phyloP scores from a whole-genome alignment of 2,113 vertebrate species.

The Protomyctophum bolini region DNA sequence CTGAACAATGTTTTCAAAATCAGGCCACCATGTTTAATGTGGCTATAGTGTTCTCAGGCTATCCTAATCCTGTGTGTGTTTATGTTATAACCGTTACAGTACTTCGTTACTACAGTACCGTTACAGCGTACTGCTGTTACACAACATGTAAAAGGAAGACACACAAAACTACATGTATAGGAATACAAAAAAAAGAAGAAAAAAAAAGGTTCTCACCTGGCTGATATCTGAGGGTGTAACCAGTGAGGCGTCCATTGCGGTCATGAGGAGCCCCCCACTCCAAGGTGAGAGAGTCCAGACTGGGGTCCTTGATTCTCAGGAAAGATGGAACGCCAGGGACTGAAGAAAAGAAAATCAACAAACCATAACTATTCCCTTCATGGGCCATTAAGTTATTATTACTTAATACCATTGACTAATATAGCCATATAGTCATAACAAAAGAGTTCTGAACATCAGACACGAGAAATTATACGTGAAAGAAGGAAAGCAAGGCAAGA shows the following conservation, averaged over 20 bases:
- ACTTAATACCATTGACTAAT: no score
- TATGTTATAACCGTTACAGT: background rate
- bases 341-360: constrained; percentile 55
- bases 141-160: constrained; percentile 42
- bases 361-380: background rate
- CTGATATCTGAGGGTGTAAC: constrained; percentile 92
- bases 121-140: background rate
- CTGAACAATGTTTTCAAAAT: no score
- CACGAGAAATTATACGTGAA: no score
- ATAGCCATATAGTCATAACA: no score
- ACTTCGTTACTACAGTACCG: constrained; percentile 34
- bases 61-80: constrained; percentile 3
- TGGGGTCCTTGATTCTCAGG: constrained; percentile 83
- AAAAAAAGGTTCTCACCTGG: constrained; percentile 83
- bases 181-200: background rate
- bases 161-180: constrained; percentile 35
- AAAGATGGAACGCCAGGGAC: constrained; percentile 88
- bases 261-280: constrained; percentile 90
- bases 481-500: no score
- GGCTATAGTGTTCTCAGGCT: constrained; percentile 23
- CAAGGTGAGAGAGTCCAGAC: constrained; percentile 88
- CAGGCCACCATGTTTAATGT: no score
- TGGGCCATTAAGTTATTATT: no score
- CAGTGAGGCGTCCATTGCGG: constrained; percentile 88
- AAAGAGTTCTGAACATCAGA: no score